These are phyloP conservation scores for Spodoptera frugiperda DNA, from an alignment of 1,140 invertebrate species.

Conservation along the genomic window DNA sequence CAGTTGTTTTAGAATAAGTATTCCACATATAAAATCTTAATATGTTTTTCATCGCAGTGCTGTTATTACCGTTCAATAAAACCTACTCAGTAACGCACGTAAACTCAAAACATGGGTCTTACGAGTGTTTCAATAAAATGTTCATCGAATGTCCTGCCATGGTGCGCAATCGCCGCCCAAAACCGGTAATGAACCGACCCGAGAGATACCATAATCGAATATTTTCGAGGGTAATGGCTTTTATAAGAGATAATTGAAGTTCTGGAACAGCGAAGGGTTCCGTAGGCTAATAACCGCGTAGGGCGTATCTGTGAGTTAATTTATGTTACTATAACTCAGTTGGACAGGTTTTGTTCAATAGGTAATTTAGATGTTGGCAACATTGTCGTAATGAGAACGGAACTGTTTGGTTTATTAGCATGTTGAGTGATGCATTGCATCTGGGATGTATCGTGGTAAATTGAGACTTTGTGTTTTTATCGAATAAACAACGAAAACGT, in stretches of 20 bases:
- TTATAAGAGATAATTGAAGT: slow-evolving; percentile 54
- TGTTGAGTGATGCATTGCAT: slow-evolving; percentile 56
- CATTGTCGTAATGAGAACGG: slow-evolving; percentile 81
- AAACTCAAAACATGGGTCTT: slow-evolving; percentile 32
- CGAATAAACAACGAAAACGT: too few relatives aligned
- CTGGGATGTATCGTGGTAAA: slow-evolving; percentile 37
- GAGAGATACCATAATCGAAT: slow-evolving; percentile 53
- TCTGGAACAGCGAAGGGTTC: slow-evolving; percentile 50
- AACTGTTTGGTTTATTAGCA: slow-evolving; percentile 66
- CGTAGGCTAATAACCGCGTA: slow-evolving; percentile 57
- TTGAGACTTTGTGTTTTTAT: neutral
- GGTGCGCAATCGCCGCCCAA: slow-evolving; percentile 32
- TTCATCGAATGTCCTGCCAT: slow-evolving; percentile 50
- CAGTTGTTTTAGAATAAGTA: neutral
- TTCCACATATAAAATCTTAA: slow-evolving; percentile 15
- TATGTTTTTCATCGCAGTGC: slow-evolving; percentile 25
- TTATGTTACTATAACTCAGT: slow-evolving; percentile 82
- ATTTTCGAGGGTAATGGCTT: slow-evolving; percentile 52
- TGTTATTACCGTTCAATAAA: slow-evolving; percentile 48
- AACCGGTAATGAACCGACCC: slow-evolving; percentile 54
- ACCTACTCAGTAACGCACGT: slow-evolving; percentile 41
- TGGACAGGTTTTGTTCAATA: slow-evolving; percentile 73
- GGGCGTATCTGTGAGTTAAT: slow-evolving; percentile 75
- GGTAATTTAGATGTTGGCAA: slow-evolving; percentile 83
- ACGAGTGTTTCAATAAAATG: slow-evolving; percentile 52